Evolutionary conservation across 2,113 vertebrate genomes (phyloP).

Genomic region (Halcyon malimbica): DNA sequence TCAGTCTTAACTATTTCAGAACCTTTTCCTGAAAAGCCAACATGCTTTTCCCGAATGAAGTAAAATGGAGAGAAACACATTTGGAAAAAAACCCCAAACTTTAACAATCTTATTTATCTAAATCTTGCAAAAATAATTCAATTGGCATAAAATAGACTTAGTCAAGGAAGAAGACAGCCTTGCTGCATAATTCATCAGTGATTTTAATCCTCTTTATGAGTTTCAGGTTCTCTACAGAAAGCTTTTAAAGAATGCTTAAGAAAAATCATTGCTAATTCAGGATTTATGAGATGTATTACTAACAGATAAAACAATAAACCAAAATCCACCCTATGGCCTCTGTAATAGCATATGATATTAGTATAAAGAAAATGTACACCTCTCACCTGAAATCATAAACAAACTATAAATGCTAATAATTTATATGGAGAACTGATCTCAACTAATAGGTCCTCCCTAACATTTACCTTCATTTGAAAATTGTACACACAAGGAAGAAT

Average conservation of each 20-base stretch:
- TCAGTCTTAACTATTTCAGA: conserved; percentile 37
- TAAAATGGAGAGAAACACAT: neutral
- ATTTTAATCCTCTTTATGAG: conserved; percentile 53
- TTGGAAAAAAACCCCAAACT: conserved; percentile 24
- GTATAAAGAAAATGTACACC: neutral
- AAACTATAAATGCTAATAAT: neutral
- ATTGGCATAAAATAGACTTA: conserved; percentile 46
- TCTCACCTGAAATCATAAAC: neutral
- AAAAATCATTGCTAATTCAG: conserved; percentile 2
- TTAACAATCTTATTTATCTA: conserved; percentile 35
- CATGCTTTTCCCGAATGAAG: neutral
- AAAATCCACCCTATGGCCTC: neutral
- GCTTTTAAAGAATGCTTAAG: conserved; percentile 56
- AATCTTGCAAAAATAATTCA: conserved; percentile 36
- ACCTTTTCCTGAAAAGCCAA: neutral
- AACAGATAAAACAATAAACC: conserved; percentile 44
- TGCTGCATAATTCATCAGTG: conserved; percentile 61
- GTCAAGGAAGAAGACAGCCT: conserved; percentile 42
- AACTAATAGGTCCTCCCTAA: neutral
- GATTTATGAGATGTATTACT: conserved; percentile 15
- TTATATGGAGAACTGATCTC: neutral
- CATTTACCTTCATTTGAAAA: neutral
- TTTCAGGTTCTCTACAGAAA: conserved; percentile 41
- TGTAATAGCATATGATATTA: neutral
- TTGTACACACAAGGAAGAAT: neutral